A percentile compares a stretch with the other conserved stretches of the same genome.
These are phyloP conservation scores for Agonum fuliginosum DNA, from an alignment of 2,888 invertebrate genomes.

Conservation along the genomic window DNA sequence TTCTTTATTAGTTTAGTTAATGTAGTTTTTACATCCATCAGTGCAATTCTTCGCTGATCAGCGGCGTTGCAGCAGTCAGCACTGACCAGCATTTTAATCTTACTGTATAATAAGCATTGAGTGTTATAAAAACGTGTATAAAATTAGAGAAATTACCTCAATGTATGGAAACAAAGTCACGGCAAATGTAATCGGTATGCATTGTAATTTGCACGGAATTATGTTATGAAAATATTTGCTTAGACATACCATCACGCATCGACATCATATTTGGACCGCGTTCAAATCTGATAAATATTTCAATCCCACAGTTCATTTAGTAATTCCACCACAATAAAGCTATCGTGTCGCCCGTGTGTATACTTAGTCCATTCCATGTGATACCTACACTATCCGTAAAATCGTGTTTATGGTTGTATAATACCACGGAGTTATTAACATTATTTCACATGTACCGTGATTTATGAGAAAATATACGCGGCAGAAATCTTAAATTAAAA, in stretches of 20 bases:
- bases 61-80: no score
- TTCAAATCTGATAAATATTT: constrained; percentile 26
- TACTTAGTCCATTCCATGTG: neutral
- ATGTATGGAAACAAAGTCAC: neutral
- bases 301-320: constrained; percentile 18
- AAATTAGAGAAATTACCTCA: neutral
- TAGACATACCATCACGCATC: constrained; percentile 2
- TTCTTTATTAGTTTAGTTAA: no score
- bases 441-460: no score
- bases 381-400: no score
- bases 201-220: neutral
- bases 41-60: no score
- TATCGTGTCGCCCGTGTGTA: neutral
- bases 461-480: no score
- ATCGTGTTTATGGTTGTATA: no score
- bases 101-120: neutral
- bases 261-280: neutral
- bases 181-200: no score
- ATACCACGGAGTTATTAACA: no score
- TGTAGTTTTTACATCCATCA: no score
- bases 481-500: no score
- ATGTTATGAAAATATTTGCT: constrained; percentile 5
- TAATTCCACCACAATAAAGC: constrained; percentile 10
- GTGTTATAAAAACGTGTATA: no score
- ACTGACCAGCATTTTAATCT: neutral